phyloP scores from a whole-genome alignment of 2,888 invertebrate species.

The Nasonia oneida region DNA sequence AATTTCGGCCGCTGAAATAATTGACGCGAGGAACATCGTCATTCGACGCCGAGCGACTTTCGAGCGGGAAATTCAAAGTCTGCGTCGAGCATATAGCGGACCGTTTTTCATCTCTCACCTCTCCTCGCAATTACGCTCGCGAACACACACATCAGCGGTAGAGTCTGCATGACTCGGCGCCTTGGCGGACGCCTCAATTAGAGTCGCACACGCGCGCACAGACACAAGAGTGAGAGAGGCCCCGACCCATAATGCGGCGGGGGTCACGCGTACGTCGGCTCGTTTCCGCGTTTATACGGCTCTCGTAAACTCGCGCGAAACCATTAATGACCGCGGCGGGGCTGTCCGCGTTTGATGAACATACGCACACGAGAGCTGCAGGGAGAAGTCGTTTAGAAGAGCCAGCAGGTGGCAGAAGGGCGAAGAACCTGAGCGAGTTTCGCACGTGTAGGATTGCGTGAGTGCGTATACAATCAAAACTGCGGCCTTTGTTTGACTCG shows the following conservation, averaged over 20 bases:
- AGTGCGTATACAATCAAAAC: neutral
- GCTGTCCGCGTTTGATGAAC: neutral
- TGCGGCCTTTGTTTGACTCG: neutral
- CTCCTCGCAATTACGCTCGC: neutral
- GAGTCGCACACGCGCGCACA: neutral
- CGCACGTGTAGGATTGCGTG: neutral
- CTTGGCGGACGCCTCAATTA: conserved; percentile 12
- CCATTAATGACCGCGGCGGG: conserved; percentile 3
- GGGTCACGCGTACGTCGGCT: neutral
- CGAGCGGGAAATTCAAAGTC: too few relatives aligned
- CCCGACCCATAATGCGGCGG: conserved; percentile 12
- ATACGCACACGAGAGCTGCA: neutral
- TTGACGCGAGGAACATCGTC: too few relatives aligned
- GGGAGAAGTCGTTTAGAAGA: neutral
- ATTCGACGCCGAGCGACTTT: too few relatives aligned
- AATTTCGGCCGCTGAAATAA: neutral
- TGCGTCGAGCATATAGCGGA: neutral
- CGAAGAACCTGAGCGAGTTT: neutral
- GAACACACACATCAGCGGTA: neutral
- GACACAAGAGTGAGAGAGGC: neutral
- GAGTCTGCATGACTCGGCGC: neutral
- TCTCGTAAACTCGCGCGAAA: conserved; percentile 11
- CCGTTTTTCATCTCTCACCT: neutral
- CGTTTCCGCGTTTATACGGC: conserved; percentile 37
- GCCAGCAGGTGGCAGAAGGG: neutral